Base-by-base conservation (phyloP, 37 sponge, comb jelly and placozoan genomes). In the Dysidea cf. avara region DNA sequence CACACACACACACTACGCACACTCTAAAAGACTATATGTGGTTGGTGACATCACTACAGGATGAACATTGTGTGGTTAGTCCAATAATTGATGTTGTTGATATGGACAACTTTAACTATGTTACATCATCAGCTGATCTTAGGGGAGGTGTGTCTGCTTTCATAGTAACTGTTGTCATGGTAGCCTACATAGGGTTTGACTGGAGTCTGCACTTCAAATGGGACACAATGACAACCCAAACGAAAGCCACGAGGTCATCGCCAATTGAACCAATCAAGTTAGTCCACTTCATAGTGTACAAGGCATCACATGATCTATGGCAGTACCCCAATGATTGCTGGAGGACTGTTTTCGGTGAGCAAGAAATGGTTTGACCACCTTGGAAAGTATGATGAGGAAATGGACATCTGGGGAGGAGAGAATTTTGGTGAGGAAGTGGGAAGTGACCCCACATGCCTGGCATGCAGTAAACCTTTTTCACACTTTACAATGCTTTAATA, bases 391-490 rank as follows among this genome's bases (percentile, higher is more conserved):
- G 99, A 97, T 72, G 66, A 68, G 21, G 69, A 94, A 34, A 97
- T 97, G 99, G 99, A 97, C 53, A 94, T 97, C 49, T 97, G 99
- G 99, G 99, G 99, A 53, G 99, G 99, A 64, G 99, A 97, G 77
- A 97, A 97, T 75, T 94, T 97, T 75, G 96, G 93, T 92, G 33
- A 60, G 85, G 1, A 0, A 1, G 3, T 21, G 16, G 47, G 28
- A 14, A 74, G 22, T 4, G 7, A 2, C 18, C 25, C 17, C n/a
- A 4, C 30, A 5, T 11, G 26, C 20, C 7, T 69, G 9, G 3
- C 69, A 66, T n/a, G n/a, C n/a, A n/a, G n/a, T n/a, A n/a, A n/a
- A n/a, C n/a, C n/a, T n/a, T n/a, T n/a, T n/a, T n/a, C n/a, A n/a
- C n/a, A n/a, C n/a, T n/a, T n/a, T n/a, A n/a, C n/a, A n/a, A n/a